These are phyloP conservation scores for Falco punctatus DNA, from an alignment of 2,113 vertebrate genomes.

Conservation along the genomic window DNA sequence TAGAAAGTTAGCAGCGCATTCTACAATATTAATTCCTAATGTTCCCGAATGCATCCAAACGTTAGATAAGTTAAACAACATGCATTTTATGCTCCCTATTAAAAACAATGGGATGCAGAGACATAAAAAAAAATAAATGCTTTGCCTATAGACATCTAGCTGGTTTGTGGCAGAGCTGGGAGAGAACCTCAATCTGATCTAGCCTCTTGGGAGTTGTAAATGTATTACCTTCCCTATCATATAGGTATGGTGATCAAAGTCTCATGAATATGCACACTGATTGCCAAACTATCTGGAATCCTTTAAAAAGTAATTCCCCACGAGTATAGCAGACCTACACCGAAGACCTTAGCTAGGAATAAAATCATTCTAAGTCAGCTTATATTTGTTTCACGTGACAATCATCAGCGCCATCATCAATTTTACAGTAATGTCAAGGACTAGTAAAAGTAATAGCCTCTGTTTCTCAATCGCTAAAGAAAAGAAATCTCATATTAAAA, in stretches of 20 bases:
- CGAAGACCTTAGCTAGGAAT: background rate
- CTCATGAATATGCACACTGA: background rate
- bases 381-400: background rate
- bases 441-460: background rate
- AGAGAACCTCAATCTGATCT: background rate
- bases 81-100: background rate
- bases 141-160: background rate
- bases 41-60: background rate
- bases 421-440: background rate
- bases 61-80: background rate
- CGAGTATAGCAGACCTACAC: background rate
- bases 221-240: background rate
- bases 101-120: background rate
- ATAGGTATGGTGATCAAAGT: fast-evolving
- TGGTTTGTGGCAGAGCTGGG: background rate
- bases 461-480: background rate
- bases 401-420: background rate
- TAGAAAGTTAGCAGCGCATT: background rate
- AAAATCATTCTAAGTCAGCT: background rate
- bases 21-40: background rate
- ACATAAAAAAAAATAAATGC: background rate
- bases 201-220: background rate
- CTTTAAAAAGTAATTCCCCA: background rate
- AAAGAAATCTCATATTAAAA: background rate
- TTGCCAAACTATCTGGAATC: background rate